These are phyloP conservation scores for Delia radicum DNA, from an alignment of 1,140 invertebrate species.

Conservation along the genomic window DNA sequence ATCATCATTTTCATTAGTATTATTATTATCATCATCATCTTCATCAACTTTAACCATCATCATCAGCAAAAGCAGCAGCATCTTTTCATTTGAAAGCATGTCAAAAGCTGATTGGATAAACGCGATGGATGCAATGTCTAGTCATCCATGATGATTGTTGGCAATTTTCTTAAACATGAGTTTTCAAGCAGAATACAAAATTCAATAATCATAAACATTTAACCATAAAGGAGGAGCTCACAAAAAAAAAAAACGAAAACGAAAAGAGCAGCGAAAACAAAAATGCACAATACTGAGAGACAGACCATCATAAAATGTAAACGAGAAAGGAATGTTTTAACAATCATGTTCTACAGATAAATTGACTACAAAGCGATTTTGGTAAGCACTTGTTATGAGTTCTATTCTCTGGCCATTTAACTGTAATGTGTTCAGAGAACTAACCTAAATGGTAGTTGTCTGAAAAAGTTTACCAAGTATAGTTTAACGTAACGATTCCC, in stretches of 20 bases:
- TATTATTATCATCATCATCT: conserved; percentile 1
- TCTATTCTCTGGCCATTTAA: no score
- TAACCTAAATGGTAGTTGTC: no score
- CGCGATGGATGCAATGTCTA: conserved; percentile 20
- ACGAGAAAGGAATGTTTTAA: background rate
- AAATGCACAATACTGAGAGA: background rate
- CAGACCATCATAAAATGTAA: conserved; percentile 4
- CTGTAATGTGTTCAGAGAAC: no score
- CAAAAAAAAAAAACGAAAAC: background rate
- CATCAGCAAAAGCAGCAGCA: background rate
- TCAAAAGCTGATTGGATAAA: conserved; percentile 24
- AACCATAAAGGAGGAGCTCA: conserved; percentile 19
- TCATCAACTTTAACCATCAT: background rate
- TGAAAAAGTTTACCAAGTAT: no score
- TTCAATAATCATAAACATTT: conserved; percentile 24
- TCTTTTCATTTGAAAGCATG: conserved; percentile 8
- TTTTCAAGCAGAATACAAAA: conserved; percentile 20
- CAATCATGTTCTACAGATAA: background rate
- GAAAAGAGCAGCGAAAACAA: background rate
- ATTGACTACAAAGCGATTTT: background rate
- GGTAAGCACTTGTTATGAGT: background rate
- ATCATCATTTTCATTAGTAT: conserved; percentile 21
- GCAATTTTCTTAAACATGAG: conserved; percentile 18
- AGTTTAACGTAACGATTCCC: no score
- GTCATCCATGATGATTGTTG: conserved; percentile 21